A percentile compares a stretch with the other conserved stretches of the same genome.
Evolutionary conservation across 1,140 invertebrate species (phyloP).

Genomic region (Tribolium castaneum): DNA sequence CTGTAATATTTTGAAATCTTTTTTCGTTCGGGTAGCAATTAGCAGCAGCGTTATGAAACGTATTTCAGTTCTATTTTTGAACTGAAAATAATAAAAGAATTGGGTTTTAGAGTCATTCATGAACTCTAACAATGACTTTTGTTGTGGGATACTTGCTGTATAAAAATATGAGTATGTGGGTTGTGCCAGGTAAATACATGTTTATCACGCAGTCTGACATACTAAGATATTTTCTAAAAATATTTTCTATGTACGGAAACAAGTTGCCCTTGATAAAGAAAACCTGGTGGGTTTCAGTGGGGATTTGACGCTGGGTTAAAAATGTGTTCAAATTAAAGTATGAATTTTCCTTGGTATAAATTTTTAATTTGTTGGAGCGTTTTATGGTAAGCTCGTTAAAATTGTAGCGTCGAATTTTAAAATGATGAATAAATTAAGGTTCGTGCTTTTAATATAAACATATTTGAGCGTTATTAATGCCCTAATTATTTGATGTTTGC

Average conservation of each 20-base stretch:
- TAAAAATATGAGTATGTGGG: background rate
- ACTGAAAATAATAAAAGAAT: background rate
- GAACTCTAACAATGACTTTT: background rate
- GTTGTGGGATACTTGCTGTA: background rate
- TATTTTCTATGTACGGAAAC: background rate
- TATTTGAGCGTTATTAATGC: slow-evolving; percentile 2
- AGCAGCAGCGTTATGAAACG: no score
- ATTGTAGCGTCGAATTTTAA: slow-evolving; percentile 15
- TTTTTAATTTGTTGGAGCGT: slow-evolving; percentile 24
- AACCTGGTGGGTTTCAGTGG: background rate
- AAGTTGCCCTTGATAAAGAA: background rate
- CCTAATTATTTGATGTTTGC: slow-evolving; percentile 21
- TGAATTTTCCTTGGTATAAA: slow-evolving; percentile 17
- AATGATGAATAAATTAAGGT: slow-evolving; percentile 17
- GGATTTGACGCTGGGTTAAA: slow-evolving; percentile 22
- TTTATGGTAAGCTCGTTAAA: slow-evolving; percentile 12
- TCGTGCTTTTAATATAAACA: slow-evolving; percentile 10
- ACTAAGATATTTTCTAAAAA: slow-evolving; percentile 5
- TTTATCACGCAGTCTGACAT: background rate
- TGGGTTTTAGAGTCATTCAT: background rate
- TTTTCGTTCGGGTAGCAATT: no score
- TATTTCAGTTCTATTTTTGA: background rate
- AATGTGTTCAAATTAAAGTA: slow-evolving; percentile 3
- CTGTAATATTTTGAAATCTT: no score
- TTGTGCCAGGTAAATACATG: background rate